phyloP scores from a whole-genome alignment of 2,113 vertebrate species.

The Ptilonorhynchus violaceus region DNA sequence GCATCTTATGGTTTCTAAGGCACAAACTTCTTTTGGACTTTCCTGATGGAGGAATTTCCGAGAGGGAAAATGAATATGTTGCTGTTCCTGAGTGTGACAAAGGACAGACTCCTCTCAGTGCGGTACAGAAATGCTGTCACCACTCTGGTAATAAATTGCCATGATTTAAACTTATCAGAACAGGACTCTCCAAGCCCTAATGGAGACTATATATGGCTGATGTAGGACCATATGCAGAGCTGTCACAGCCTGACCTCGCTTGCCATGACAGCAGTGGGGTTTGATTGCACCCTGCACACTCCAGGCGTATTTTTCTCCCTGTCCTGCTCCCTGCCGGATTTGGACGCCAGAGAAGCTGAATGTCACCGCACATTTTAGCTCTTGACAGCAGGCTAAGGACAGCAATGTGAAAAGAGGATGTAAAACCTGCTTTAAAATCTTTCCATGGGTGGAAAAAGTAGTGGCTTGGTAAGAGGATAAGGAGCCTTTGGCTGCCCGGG shows the following conservation, averaged over 20 bases:
- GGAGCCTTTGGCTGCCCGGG: accelerated
- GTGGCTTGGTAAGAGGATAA: not conserved
- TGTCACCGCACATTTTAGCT: not conserved
- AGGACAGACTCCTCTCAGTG: not conserved
- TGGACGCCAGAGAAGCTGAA: not conserved
- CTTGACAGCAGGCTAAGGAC: not conserved
- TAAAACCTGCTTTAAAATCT: not conserved
- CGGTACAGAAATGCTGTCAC: not conserved
- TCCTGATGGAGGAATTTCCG: no score
- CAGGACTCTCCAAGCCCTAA: not conserved
- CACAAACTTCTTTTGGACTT: not conserved
- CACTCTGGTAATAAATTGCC: not conserved
- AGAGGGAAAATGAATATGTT: not conserved
- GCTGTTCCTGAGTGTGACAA: not conserved
- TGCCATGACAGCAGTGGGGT: not conserved
- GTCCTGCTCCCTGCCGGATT: not conserved
- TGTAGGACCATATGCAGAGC: not conserved
- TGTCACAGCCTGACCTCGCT: not conserved
- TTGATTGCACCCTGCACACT: not conserved
- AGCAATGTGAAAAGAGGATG: not conserved
- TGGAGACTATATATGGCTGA: not conserved
- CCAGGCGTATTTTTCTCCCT: not conserved
- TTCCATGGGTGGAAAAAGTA: not conserved
- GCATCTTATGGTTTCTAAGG: not conserved
- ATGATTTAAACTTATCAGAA: not conserved